These are phyloP conservation scores for Aldrovandia affinis DNA, from an alignment of 2,797 vertebrate genomes.

Conservation along the genomic window DNA sequence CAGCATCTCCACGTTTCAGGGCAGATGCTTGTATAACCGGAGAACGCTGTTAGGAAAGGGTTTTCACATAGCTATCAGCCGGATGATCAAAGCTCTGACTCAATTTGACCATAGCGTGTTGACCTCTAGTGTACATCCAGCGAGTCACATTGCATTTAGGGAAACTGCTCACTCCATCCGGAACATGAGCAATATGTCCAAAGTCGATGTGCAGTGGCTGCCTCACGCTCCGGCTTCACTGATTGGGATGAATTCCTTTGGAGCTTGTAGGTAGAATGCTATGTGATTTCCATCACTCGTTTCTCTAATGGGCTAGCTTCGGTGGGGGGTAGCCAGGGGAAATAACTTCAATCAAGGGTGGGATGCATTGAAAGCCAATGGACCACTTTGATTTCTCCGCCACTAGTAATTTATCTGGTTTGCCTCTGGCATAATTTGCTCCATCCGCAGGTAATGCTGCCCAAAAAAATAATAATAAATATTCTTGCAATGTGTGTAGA, in stretches of 20 bases:
- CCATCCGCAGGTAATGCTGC: not conserved
- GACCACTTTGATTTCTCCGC: conserved; percentile 18
- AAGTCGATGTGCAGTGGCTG: not conserved
- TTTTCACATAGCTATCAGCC: not conserved
- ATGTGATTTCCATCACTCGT: not conserved
- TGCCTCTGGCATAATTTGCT: conserved; percentile 13
- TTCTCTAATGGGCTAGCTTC: not conserved
- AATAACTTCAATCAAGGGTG: conserved; percentile 35
- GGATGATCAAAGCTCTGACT: not conserved
- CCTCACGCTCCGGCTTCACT: not conserved
- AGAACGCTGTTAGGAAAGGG: not conserved
- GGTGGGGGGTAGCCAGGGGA: conserved; percentile 30
- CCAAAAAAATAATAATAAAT: not conserved
- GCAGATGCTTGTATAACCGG: not conserved
- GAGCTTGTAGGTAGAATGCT: not conserved
- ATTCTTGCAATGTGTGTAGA: not conserved
- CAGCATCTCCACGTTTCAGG: not conserved
- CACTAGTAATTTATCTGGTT: conserved; percentile 3
- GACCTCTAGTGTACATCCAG: not conserved
- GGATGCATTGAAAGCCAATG: conserved; percentile 40
- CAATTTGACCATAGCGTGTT: not conserved
- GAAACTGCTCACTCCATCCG: not conserved
- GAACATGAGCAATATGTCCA: not conserved
- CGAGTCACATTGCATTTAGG: not conserved
- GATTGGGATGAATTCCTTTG: not conserved